phyloP scores from a whole-genome alignment of 1,140 invertebrate genomes.

The Neoseiulus cucumeris region DNA sequence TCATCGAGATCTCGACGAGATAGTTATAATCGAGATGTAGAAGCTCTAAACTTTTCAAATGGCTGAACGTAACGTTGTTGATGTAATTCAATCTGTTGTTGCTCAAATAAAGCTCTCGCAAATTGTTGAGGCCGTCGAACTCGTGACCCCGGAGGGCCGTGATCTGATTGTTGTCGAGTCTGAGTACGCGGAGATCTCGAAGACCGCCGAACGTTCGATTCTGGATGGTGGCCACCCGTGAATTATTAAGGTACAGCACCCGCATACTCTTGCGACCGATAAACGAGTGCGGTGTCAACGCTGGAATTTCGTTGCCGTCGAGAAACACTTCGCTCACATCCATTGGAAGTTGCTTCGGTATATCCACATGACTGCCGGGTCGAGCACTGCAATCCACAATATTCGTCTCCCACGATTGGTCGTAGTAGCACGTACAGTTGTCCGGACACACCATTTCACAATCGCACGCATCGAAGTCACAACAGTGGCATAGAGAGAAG shows the following conservation, averaged over 20 bases:
- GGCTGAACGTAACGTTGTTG: constrained; percentile 53
- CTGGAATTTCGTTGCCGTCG: constrained; percentile 67
- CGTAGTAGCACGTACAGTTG: constrained; percentile 81
- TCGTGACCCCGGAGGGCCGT: constrained; percentile 58
- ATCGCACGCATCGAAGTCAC: constrained; percentile 82
- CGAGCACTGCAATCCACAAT: constrained; percentile 63
- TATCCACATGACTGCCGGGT: constrained; percentile 39
- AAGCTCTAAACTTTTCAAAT: constrained; percentile 54
- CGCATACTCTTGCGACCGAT: constrained; percentile 69
- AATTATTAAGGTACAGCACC: constrained; percentile 66
- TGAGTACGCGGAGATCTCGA: constrained; percentile 41
- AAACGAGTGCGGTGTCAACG: constrained; percentile 67
- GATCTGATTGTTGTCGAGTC: constrained; percentile 58
- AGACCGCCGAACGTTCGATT: constrained; percentile 76
- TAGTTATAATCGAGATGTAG: constrained; percentile 62
- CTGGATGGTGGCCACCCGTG: constrained; percentile 56
- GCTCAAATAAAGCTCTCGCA: constrained; percentile 65
- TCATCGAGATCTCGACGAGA: constrained; percentile 44
- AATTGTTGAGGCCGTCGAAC: constrained; percentile 45
- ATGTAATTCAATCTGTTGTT: constrained; percentile 59
- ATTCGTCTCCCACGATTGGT: constrained; percentile 77
- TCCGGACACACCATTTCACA: constrained; percentile 84
- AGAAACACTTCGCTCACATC: constrained; percentile 79
- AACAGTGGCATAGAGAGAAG: constrained; percentile 77
- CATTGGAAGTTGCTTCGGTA: constrained; percentile 73